Evolutionary conservation across 2,888 invertebrate species (phyloP).

Genomic region (Aphodius granarius): DNA sequence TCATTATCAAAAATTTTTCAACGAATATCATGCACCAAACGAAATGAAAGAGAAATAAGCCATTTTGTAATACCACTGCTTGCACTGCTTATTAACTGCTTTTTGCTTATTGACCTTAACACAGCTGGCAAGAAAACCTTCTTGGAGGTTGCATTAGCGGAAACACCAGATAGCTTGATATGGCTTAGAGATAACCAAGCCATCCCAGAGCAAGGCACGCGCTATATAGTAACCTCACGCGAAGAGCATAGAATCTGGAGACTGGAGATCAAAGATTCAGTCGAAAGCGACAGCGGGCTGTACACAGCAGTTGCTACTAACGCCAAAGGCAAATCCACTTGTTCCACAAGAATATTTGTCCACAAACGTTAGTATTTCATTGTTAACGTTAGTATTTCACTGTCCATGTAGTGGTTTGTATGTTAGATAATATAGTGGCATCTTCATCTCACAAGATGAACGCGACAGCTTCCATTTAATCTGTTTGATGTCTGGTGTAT

Average conservation of each 20-base stretch:
- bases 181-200: conserved; percentile 91
- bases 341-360: conserved; percentile 86
- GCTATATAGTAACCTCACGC: conserved; percentile 65
- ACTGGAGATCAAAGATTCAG: conserved; percentile 74
- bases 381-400: conserved; percentile 63
- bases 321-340: conserved; percentile 75
- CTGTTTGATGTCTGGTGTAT: no score
- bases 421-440: background rate
- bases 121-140: conserved; percentile 81
- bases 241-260: conserved; percentile 66
- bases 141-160: conserved; percentile 76
- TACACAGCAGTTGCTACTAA: conserved; percentile 90
- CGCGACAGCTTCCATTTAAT: background rate
- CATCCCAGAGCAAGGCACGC: conserved; percentile 66
- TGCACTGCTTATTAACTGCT: conserved; percentile 4
- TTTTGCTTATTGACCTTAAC: background rate
- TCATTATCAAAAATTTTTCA: no score
- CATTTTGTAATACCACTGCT: conserved; percentile 23
- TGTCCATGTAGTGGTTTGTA: no score
- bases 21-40: no score
- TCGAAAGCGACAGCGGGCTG: conserved; percentile 78
- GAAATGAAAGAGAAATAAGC: no score
- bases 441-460: background rate
- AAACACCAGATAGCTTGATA: conserved; percentile 66
- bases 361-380: conserved; percentile 70